Conservation (phyloP, 2,888 invertebrate genomes). For the Pseudoips prasinana region DNA sequence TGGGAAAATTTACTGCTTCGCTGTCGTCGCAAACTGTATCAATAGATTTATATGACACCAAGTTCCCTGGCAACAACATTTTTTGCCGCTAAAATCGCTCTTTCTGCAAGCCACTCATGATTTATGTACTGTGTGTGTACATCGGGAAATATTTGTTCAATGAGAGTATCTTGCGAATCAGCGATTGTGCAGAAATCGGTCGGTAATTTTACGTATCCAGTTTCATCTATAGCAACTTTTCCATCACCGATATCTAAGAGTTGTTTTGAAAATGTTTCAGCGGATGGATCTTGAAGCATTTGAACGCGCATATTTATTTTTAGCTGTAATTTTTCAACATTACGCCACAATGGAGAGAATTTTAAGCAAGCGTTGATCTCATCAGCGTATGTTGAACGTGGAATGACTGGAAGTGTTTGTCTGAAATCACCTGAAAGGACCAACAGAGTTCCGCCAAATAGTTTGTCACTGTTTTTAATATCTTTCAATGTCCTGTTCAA, state of each 20-base stretch:
- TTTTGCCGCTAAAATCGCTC: constrained; percentile 5
- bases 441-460: constrained; percentile 20
- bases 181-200: constrained; percentile 23
- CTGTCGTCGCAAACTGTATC: constrained; percentile 5
- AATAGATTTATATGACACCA: constrained; percentile 2
- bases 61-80: constrained; percentile 4
- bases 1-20: constrained; percentile 16
- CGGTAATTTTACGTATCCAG: constrained; percentile 21
- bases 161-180: constrained; percentile 6
- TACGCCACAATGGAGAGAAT: constrained; percentile 29
- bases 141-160: constrained; percentile 17
- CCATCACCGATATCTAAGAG: constrained; percentile 27
- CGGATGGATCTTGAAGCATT: constrained; percentile 16
- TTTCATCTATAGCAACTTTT: constrained; percentile 23
- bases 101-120: constrained; percentile 3
- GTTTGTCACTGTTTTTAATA: constrained; percentile 12
- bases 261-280: constrained; percentile 18
- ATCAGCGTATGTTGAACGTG: constrained; percentile 24
- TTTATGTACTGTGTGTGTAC: constrained; percentile 16
- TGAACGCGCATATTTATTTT: constrained; percentile 16
- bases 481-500: constrained; percentile 22
- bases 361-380: constrained; percentile 31
- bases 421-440: constrained; percentile 25
- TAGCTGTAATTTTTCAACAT: constrained; percentile 13
- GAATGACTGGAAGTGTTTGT: constrained; percentile 20